Base-by-base conservation (phyloP, 2,113 vertebrate species). In the Rynchops niger region DNA sequence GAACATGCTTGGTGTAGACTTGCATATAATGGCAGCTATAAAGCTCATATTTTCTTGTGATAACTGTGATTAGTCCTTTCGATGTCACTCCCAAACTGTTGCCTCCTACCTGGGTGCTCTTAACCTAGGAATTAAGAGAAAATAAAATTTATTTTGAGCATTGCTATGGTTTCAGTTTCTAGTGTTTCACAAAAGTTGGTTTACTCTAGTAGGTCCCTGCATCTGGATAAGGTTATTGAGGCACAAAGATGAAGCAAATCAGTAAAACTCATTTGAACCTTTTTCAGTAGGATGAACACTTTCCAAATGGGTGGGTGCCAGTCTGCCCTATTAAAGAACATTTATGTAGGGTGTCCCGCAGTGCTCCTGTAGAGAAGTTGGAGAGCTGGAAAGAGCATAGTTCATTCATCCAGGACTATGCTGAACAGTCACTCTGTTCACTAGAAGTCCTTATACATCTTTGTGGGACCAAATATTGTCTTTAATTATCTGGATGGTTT, bases 401-500 rank as follows among this genome's bases (percentile, higher is more conserved):
- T 95, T 95, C 27, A 34, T 89, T 97, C 87, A 82, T 77, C 49
- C 70, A 87, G 95, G 94, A 88, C 91, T 94, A 66, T 66, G 86
- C 69, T 85, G 73, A 95, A 95, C 36, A 86, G 36, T 83, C n/a
- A 19, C 30, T 65, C 53, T 86, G 15, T 97, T 98, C 78, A 92
- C 66, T 96, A 92, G 74, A 96, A 97, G 94, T 91, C 3, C 1
- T 84, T 95, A 90, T 32, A 55, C 19, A 20, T 73, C 85, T 95
- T 96, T 86, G 29, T 19, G 32, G 77, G 88, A 90, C 70, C 49
- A 96, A 96, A 93, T 76, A 93, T 47, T 93, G 73, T 9, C 96
- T 97, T 97, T 97, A 97, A 96, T 97, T 98, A 82, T 91, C 8
- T 93, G 74, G n/a, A 61, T 94, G 62, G 49, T 86, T 94, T 95